phyloP scores from a whole-genome alignment of 2,113 vertebrate species.

The Dryoscopus gambensis region DNA sequence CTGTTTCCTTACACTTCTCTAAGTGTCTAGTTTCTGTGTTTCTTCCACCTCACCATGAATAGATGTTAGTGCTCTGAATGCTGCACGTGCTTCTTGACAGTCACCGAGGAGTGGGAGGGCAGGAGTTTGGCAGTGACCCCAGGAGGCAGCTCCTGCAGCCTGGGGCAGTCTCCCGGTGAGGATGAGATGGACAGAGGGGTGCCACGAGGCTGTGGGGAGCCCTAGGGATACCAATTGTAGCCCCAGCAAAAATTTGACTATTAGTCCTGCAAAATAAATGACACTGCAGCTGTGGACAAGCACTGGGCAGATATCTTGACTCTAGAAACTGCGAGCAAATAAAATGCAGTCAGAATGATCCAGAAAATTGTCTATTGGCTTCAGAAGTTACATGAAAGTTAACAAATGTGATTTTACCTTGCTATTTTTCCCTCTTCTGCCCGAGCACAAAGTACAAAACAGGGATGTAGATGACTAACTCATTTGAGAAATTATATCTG shows the following conservation, averaged over 20 bases:
- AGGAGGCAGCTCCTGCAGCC: neutral
- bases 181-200: neutral
- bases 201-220: neutral
- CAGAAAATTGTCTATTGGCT: neutral
- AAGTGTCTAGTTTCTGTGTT: neutral
- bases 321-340: neutral
- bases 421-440: neutral
- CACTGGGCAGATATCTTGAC: neutral
- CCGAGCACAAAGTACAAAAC: neutral
- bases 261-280: neutral
- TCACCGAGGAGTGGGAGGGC: neutral
- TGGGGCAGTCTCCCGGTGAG: neutral
- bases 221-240: neutral
- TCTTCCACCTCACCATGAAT: neutral
- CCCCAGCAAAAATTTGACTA: neutral
- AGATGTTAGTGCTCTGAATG: neutral
- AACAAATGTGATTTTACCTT: neutral
- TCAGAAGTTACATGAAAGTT: neutral
- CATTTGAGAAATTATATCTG: neutral
- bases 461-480: neutral
- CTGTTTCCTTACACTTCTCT: neutral
- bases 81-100: neutral
- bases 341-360: neutral
- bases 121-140: neutral
- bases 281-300: neutral